Percentiles rank a stretch among this genome's conserved stretches.
Evolutionary conservation across 2,888 invertebrate species (phyloP).

Genomic region (Acanthosoma haemorrhoidale): DNA sequence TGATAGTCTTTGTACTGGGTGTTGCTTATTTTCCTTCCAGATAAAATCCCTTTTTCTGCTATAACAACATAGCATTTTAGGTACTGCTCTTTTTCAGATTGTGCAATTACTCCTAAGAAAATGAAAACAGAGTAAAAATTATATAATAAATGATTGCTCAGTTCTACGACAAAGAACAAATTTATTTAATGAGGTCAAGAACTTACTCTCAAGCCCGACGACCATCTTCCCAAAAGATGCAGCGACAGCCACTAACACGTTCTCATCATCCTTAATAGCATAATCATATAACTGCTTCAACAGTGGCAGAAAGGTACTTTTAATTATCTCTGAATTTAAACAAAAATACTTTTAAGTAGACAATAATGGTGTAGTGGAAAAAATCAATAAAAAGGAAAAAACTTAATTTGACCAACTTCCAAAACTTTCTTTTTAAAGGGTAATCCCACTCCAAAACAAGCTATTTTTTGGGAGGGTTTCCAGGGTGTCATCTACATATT

Average conservation of each 20-base stretch:
- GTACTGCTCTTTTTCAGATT: slow-evolving; percentile 24
- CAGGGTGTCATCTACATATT: no score
- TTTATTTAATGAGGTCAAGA: not conserved
- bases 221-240: slow-evolving; percentile 33
- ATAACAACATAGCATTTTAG: slow-evolving; percentile 5
- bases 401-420: slow-evolving; percentile 21
- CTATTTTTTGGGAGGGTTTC: no score
- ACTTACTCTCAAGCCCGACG: slow-evolving; percentile 30
- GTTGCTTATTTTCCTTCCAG: not conserved
- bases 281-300: slow-evolving; percentile 33
- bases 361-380: no score
- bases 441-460: slow-evolving; percentile 20
- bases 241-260: slow-evolving; percentile 30
- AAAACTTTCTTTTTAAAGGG: not conserved
- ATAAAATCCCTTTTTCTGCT: not conserved
- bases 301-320: slow-evolving; percentile 32
- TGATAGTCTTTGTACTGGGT: no score
- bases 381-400: no score
- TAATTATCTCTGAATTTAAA: slow-evolving; percentile 35
- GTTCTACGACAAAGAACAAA: not conserved
- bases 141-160: not conserved
- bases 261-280: slow-evolving; percentile 34
- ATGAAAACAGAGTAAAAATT: not conserved
- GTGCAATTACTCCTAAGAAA: slow-evolving; percentile 14
- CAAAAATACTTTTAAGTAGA: not conserved